Evolutionary conservation across 2,888 invertebrate species (phyloP), one percentile per base, ranked within the genome.

Genomic region (Thereva unica): DNA sequence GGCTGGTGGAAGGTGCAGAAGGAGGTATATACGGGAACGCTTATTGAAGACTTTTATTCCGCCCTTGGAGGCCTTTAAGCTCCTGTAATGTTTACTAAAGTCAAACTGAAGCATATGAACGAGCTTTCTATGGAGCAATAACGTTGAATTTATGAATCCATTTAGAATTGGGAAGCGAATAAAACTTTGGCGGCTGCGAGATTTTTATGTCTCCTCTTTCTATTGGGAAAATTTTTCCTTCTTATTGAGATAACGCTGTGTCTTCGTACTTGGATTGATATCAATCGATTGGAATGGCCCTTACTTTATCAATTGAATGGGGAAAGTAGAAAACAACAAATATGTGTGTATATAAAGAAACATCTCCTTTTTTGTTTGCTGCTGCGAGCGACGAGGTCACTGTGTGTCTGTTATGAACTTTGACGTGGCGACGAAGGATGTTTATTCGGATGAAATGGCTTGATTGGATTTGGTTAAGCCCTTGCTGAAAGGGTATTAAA

Each of bases 101-200:
- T 53, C 53, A 23, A 53, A 53, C 38, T 40, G 53, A 38, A 53
- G 53, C 53, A 53, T 53, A 53, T 53, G 53, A 53, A 53, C 38
- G 53, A 53, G 53, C 53, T 53, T 53, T 53, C 53, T 53, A 53
- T 53, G 38, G 53, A 40, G 53, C 53, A 53, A 53, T 53, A 53
- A 53, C 53, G 53, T 37, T 53, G 53, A 53, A 53, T 53, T 53
- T 53, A 53, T 53, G 53, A 53, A 53, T 53, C 53, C 53, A 53
- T 53, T 53, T 53, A 53, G 53, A 53, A 38, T 10, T 53, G 53
- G 53, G n/a, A 53, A 40, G 38, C 53, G 38, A 53, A 53, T 53
- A 53, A 53, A 53, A 53, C 53, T 53, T 53, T 53, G 53, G 38
- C 53, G 53, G 53, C 53, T 53, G 53, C 38, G 53, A 53, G 53